Evolutionary conservation across 2,113 vertebrate species (phyloP).

Genomic region (Perca fluviatilis): DNA sequence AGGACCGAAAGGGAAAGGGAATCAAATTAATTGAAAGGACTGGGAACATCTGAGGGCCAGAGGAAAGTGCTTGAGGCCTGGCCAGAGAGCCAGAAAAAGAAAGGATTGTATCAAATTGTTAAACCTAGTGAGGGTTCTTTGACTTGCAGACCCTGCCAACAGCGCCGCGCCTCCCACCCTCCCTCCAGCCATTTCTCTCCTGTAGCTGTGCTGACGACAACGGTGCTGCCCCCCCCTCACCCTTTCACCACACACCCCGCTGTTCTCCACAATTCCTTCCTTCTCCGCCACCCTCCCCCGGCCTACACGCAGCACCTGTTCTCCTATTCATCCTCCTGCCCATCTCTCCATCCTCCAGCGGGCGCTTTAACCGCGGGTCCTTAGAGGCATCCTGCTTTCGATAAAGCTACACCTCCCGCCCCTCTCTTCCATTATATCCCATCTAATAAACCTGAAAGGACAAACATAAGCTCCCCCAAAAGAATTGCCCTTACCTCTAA

Average conservation of each 20-base stretch:
- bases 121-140: slow-evolving; percentile 13
- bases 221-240: background rate
- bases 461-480: slow-evolving; percentile 59
- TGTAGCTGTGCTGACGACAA: background rate
- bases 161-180: background rate
- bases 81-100: slow-evolving; percentile 12
- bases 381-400: slow-evolving; percentile 26
- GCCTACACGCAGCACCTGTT: slow-evolving; percentile 45
- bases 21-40: background rate
- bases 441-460: slow-evolving; percentile 73
- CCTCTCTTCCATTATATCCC: slow-evolving; percentile 5
- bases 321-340: slow-evolving; percentile 28
- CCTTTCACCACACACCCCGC: slow-evolving; percentile 46
- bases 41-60: background rate
- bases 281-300: background rate
- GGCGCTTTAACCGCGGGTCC: slow-evolving; percentile 22
- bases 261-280: background rate
- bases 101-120: slow-evolving; percentile 4
- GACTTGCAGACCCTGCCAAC: slow-evolving; percentile 12
- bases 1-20: background rate
- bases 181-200: background rate
- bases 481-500: slow-evolving; percentile 26
- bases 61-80: background rate
- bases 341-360: slow-evolving; percentile 18
- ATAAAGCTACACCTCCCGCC: slow-evolving; percentile 23